A percentile compares a stretch with the other conserved stretches of the same genome.
Evolutionary conservation across 2,113 vertebrate genomes (phyloP).

Genomic region (Pungitius pungitius): DNA sequence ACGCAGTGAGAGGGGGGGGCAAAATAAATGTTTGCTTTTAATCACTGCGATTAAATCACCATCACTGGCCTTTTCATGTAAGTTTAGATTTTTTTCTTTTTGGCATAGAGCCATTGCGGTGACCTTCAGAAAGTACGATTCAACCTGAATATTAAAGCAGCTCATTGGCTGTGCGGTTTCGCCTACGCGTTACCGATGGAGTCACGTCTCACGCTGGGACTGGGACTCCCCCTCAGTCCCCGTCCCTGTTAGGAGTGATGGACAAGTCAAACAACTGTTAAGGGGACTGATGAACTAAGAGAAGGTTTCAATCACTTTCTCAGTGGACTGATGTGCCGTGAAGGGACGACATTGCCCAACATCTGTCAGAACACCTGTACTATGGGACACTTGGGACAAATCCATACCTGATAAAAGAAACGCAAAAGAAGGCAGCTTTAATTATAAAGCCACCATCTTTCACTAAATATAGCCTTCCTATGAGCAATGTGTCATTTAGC

Average conservation of each 20-base stretch:
- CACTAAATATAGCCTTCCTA: neutral
- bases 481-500: neutral
- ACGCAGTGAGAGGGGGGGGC: neutral
- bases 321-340: slow-evolving; percentile 5
- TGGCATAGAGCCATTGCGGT: neutral
- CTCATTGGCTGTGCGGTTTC: neutral
- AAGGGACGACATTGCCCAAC: slow-evolving; percentile 20
- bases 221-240: neutral
- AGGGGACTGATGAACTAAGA: neutral
- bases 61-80: neutral
- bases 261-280: neutral
- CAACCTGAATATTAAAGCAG: neutral
- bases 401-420: slow-evolving; percentile 32
- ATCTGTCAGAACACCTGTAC: slow-evolving; percentile 49
- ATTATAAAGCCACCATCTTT: slow-evolving; percentile 33
- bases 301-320: slow-evolving; percentile 21
- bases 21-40: neutral
- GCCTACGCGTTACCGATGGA: slow-evolving; percentile 1
- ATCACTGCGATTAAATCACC: neutral
- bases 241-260: neutral
- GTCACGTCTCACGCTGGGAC: neutral
- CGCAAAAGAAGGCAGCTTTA: slow-evolving; percentile 21
- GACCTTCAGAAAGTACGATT: neutral
- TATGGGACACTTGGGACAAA: slow-evolving; percentile 3
- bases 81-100: neutral